Conservation (phyloP, 2,797 vertebrate genomes). For the Cyclura pinguis region DNA sequence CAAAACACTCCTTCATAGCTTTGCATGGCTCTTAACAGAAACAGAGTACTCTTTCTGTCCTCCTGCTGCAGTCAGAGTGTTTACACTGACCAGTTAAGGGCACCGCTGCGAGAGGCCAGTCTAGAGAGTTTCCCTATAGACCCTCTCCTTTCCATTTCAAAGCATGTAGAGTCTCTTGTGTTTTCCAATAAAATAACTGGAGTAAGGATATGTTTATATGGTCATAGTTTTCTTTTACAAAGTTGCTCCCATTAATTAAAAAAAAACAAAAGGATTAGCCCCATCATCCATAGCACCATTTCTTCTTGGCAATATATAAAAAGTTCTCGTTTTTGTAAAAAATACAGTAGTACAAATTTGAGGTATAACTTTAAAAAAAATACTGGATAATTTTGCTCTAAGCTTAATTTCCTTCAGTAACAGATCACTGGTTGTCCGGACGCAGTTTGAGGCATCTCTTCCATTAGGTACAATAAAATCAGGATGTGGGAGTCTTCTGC, state of each 20-base stretch:
- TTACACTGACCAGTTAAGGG: slow-evolving; percentile 32
- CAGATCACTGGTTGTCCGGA: slow-evolving; percentile 39
- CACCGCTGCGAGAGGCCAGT: slow-evolving; percentile 39
- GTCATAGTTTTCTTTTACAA: slow-evolving; percentile 42
- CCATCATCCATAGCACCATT: slow-evolving; percentile 55
- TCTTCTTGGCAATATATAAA: slow-evolving; percentile 57
- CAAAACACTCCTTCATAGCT: slow-evolving; percentile 35
- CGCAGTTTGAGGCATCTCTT: slow-evolving; percentile 19
- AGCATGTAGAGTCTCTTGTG: slow-evolving; percentile 42
- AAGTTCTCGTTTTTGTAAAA: slow-evolving; percentile 59
- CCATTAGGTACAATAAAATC: slow-evolving; percentile 48
- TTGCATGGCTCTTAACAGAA: slow-evolving; percentile 23
- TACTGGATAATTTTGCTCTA: slow-evolving; percentile 67
- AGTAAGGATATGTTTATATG: slow-evolving; percentile 18
- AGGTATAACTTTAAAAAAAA: slow-evolving; percentile 80
- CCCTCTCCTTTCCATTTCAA: not conserved
- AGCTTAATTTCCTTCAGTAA: slow-evolving; percentile 50
- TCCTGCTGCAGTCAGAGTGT: not conserved
- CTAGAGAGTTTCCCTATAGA: slow-evolving; percentile 11
- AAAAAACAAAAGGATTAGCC: slow-evolving; percentile 33
- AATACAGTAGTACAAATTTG: slow-evolving; percentile 86
- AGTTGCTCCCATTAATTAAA: slow-evolving; percentile 66
- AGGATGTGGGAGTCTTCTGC: slow-evolving; percentile 62
- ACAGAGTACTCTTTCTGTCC: slow-evolving; percentile 14
- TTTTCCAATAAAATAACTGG: slow-evolving; percentile 34